Evolutionary conservation across 2,113 vertebrate species (phyloP).

Genomic region (Odontophorus gujanensis): DNA sequence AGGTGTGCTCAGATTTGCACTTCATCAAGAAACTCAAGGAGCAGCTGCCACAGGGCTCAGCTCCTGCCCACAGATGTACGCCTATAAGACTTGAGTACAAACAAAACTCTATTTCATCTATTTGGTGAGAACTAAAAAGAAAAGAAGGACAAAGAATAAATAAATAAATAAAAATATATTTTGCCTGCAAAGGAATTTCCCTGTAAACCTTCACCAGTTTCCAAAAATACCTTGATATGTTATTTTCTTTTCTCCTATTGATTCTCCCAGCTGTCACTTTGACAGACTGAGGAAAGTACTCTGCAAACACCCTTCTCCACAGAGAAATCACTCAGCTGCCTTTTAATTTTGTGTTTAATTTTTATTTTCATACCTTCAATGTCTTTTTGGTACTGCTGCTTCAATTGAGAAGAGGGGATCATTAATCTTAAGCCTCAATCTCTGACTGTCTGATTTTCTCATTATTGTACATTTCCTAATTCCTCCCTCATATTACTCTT

Average conservation of each 20-base stretch:
- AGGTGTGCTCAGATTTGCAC: not conserved
- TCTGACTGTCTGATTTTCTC: conserved; percentile 33
- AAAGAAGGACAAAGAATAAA: not conserved
- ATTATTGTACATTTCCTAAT: not conserved
- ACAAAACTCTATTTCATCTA: not conserved
- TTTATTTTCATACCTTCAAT: not conserved
- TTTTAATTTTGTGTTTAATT: not conserved
- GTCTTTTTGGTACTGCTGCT: not conserved
- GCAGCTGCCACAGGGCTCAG: not conserved
- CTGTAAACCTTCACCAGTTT: not conserved
- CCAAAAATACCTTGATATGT: conserved; percentile 36
- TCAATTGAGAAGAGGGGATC: not conserved
- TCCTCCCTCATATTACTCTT: not conserved
- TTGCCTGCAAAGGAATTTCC: conserved; percentile 35
- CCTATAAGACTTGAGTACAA: not conserved
- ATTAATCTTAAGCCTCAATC: not conserved
- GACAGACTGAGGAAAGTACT: conserved; percentile 21
- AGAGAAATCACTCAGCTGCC: conserved; percentile 2
- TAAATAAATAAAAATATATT: not conserved
- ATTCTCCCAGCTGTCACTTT: conserved; percentile 35
- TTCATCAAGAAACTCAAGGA: not conserved
- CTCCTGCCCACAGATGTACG: not conserved
- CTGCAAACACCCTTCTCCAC: not conserved
- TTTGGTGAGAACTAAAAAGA: not conserved
- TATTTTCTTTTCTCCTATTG: conserved; percentile 42